Conservation (phyloP, 2,797 vertebrate genomes). For the Typhlichthys subterraneus region DNA sequence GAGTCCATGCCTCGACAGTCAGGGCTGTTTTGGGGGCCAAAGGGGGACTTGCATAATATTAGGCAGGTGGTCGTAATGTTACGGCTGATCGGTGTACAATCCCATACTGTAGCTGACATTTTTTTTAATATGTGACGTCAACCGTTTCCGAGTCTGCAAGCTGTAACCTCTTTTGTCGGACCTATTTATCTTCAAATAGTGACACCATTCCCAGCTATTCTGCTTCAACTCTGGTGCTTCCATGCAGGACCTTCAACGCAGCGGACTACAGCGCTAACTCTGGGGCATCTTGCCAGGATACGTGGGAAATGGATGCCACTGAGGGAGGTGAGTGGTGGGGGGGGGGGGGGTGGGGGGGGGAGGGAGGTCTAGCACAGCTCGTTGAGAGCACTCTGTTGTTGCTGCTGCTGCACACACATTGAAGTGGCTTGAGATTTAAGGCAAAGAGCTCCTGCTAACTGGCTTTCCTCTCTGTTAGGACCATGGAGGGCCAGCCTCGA, state of each 20-base stretch:
- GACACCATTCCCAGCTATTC: neutral
- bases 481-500: conserved; percentile 89
- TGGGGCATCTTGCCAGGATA: conserved; percentile 80
- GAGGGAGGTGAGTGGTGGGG: conserved; percentile 78
- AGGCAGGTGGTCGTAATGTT: too few species aligned
- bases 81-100: neutral
- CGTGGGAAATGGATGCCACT: conserved; percentile 83
- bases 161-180: neutral
- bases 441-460: neutral
- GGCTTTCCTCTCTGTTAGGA: conserved; percentile 55
- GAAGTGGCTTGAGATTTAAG: too few species aligned
- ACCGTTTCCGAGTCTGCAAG: conserved; percentile 33
- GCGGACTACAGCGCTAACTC: conserved; percentile 85
- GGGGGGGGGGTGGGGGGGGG: too few species aligned
- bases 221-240: neutral
- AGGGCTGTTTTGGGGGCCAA: too few species aligned
- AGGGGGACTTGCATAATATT: too few species aligned
- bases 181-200: neutral
- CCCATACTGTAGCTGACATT: conserved; percentile 42
- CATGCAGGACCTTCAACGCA: conserved; percentile 90
- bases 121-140: conserved; percentile 25
- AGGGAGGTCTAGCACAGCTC: too few species aligned
- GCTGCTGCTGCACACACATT: too few species aligned
- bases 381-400: too few species aligned
- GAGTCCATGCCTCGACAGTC: too few species aligned